phyloP scores from a whole-genome alignment of 2,113 vertebrate genomes.

The Cryptotis parvus region DNA sequence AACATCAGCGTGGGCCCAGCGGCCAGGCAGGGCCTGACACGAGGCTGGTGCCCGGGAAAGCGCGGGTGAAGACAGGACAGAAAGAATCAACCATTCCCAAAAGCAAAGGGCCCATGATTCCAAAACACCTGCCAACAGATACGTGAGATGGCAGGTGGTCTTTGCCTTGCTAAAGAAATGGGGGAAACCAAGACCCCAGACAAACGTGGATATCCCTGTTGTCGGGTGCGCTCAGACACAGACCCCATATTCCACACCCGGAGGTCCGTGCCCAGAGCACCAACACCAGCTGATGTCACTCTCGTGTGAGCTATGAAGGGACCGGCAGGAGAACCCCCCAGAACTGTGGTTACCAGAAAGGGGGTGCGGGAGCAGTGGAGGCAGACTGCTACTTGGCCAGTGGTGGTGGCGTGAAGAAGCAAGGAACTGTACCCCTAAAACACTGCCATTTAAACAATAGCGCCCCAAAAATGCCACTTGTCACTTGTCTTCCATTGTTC shows the following conservation, averaged over 20 bases:
- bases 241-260: neutral
- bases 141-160: neutral
- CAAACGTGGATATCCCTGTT: too few species aligned
- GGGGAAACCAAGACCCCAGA: slow-evolving; percentile 12
- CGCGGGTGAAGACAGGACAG: neutral
- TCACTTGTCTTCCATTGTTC: too few species aligned
- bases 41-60: neutral
- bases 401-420: too few species aligned
- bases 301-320: too few species aligned
- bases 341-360: too few species aligned
- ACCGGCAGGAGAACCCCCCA: too few species aligned
- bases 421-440: too few species aligned
- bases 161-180: neutral
- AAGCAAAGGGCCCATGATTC: neutral
- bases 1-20: neutral
- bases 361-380: too few species aligned
- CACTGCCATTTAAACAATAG: neutral
- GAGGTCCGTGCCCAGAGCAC: too few species aligned
- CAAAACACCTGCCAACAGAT: neutral
- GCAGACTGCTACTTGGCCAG: too few species aligned
- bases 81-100: neutral
- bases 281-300: neutral
- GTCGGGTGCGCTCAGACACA: neutral
- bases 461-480: too few species aligned
- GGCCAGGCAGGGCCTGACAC: neutral